These are phyloP conservation scores for Nothobranchius furzeri DNA, from an alignment of 2,113 vertebrate genomes.

Conservation along the genomic window DNA sequence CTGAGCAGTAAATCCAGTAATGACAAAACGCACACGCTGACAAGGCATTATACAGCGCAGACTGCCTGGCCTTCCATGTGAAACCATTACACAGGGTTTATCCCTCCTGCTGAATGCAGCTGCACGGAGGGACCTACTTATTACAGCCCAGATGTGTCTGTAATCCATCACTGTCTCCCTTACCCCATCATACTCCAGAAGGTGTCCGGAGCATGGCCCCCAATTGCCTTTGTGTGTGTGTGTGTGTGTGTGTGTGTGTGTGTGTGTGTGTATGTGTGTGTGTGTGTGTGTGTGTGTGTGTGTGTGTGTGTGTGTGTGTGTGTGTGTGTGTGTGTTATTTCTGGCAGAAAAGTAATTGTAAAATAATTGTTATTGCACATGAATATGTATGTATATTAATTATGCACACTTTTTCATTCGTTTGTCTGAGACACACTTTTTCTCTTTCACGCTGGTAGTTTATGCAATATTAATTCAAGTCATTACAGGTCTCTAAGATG, in stretches of 20 bases:
- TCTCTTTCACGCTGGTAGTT: constrained; percentile 21
- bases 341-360: constrained; percentile 4
- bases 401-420: constrained; percentile 11
- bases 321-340: constrained; percentile 4
- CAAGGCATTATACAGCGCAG: constrained; percentile 65
- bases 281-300: constrained; percentile 1
- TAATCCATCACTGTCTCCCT: constrained; percentile 76
- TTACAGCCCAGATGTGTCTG: constrained; percentile 76
- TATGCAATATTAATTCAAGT: constrained; percentile 49
- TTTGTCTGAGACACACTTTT: not conserved
- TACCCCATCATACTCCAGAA: constrained; percentile 63
- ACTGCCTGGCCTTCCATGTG: constrained; percentile 66
- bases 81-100: constrained; percentile 70
- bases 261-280: too few relatives aligned
- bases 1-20: constrained; percentile 58
- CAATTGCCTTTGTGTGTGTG: constrained; percentile 23
- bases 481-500: constrained; percentile 35
- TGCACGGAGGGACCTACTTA: constrained; percentile 77
- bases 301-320: not conserved
- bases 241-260: constrained; percentile 12
- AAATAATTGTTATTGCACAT: constrained; percentile 4
- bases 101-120: constrained; percentile 73
- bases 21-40: constrained; percentile 61
- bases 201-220: constrained; percentile 66
- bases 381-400: not conserved